A percentile compares a stretch with the other conserved stretches of the same genome.
phyloP scores from a whole-genome alignment of 2,113 vertebrate species.

The Sphyrna mokarran region DNA sequence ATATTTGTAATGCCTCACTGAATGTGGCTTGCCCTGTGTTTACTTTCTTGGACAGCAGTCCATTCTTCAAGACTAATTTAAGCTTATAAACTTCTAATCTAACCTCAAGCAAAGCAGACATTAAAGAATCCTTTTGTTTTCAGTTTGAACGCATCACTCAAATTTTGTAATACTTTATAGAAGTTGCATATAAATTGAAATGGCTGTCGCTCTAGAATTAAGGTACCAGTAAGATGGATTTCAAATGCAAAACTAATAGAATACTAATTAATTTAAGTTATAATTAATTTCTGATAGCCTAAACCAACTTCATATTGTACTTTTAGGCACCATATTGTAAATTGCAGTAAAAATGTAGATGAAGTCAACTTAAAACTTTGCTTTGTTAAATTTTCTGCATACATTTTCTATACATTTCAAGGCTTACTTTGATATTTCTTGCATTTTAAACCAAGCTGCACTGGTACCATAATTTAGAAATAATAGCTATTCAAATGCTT shows the following conservation, averaged over 20 bases:
- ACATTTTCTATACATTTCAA: background rate
- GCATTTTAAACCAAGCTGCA: background rate
- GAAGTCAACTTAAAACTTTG: background rate
- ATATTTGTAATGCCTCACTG: background rate
- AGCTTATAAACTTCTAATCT: background rate
- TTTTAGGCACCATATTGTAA: background rate
- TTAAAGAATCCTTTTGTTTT: background rate
- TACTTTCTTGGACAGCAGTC: background rate
- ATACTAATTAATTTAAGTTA: background rate
- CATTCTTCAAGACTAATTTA: background rate
- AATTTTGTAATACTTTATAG: background rate
- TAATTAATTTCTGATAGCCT: background rate
- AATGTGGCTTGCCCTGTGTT: background rate
- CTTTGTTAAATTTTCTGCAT: background rate
- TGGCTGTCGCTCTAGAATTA: background rate
- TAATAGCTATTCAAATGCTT: background rate
- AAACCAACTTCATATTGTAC: background rate
- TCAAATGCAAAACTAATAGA: background rate
- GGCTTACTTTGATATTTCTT: background rate
- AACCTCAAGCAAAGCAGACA: background rate
- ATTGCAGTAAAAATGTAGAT: background rate
- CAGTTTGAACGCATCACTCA: background rate
- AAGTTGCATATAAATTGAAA: background rate
- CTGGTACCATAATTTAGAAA: background rate
- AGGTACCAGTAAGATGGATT: background rate